Base-by-base conservation (phyloP, 2,113 vertebrate species). In the Gnathonemus longibarbis region DNA sequence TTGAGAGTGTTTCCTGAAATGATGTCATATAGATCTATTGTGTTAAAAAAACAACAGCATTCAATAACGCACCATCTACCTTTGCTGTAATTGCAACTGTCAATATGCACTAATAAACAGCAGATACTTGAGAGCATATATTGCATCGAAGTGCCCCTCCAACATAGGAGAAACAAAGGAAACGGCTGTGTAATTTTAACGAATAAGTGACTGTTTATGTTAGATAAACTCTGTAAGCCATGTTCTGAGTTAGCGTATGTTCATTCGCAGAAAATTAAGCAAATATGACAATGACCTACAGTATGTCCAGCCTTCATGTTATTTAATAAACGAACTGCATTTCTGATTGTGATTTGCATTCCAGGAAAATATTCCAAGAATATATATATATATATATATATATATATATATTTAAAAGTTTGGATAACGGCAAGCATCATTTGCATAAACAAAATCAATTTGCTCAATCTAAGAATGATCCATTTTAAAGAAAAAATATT, bases 41-140 rank as follows among this genome's bases (percentile, higher is more conserved):
- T 27, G 11, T 31, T 11, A 42, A 87, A 52, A 77, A 84, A 84
- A n/a, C 3, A 45, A 10, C 45, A 46, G 35, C 27, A 39, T 87
- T 87, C 21, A 87, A 87, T 49, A 87, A 53, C 56, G 39, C 7
- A 31, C 39, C 21, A 45, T 84, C 83, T 87, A 53, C 50, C 50
- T 87, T 56, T 53, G 50, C 85, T 39, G 27, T 87, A 87, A 87
- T 87, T 87, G 11, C 50, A 87, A 39, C 85, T 53, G 50, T 87
- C 49, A 35, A 87, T 53, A 87, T 35, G 27, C 27, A 35, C 31
- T 56, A 53, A 87, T 53, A 50, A 84, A 10, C 74, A 80, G 45
- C 35, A 84, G 45, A 84, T 48, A 24, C 39, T 24, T 48, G 21
- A 48, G 39, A 8, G 24, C 42, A n/a, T 84, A 24, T 24, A 84